These are phyloP conservation scores for Pseudomyrmex dendroicus DNA, from an alignment of 1,140 invertebrate species.

Conservation along the genomic window DNA sequence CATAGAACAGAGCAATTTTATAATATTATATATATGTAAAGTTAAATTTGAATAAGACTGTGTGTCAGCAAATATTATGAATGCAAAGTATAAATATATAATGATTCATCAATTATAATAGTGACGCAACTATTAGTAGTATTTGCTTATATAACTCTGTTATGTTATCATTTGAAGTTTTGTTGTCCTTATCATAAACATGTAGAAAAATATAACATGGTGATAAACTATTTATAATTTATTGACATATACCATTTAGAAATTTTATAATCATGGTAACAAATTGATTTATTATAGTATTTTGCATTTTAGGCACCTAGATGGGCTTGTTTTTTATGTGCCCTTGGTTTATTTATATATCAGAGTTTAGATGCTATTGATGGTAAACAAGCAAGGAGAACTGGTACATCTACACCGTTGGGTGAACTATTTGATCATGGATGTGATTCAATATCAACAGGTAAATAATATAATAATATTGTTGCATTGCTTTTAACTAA, in stretches of 20 bases:
- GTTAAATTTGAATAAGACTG: no score
- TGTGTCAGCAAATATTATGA: neutral
- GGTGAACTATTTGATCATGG: constrained; percentile 99
- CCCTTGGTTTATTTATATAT: constrained; percentile 97
- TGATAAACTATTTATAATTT: neutral
- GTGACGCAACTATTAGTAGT: neutral
- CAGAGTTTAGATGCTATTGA: constrained; percentile 99
- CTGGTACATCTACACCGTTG: constrained; percentile 95
- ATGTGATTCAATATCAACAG: constrained; percentile 97
- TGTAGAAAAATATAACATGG: neutral
- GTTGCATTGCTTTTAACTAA: neutral
- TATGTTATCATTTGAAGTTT: neutral
- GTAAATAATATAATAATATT: constrained; percentile 76
- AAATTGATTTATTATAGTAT: constrained; percentile 10
- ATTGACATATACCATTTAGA: neutral
- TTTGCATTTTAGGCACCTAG: constrained; percentile 89
- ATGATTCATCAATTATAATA: constrained; percentile 25
- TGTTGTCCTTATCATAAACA: neutral
- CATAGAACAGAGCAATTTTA: no score
- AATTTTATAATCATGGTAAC: neutral
- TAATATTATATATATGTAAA: no score
- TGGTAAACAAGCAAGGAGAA: constrained; percentile 99
- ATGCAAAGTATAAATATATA: neutral
- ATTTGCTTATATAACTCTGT: constrained; percentile 32
- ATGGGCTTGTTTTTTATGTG: constrained; percentile 97